phyloP scores from a whole-genome alignment of 2,888 invertebrate genomes.

The Hirtodrosophila duncani region DNA sequence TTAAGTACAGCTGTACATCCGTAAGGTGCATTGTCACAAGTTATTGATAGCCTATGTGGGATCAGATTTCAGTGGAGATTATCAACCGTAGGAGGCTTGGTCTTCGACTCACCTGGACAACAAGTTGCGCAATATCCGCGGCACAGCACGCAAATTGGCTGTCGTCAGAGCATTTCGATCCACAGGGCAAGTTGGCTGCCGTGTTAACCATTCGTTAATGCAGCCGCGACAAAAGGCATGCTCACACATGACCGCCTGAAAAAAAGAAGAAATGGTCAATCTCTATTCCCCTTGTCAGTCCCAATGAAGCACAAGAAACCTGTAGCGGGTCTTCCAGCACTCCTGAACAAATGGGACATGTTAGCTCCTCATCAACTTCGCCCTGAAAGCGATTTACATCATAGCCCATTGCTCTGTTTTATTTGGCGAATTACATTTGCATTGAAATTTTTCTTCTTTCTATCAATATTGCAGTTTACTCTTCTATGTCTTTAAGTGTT shows the following conservation, averaged over 20 bases:
- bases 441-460: no score
- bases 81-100: background rate
- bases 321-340: slow-evolving; percentile 97
- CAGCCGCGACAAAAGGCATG: slow-evolving; percentile 97
- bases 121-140: slow-evolving; percentile 94
- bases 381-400: slow-evolving; percentile 96
- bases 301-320: slow-evolving; percentile 80
- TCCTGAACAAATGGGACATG: slow-evolving; percentile 97
- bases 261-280: slow-evolving; percentile 73
- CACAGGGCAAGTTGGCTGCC: slow-evolving; percentile 96
- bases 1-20: slow-evolving; percentile 92
- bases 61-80: background rate
- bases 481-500: no score
- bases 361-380: slow-evolving; percentile 96
- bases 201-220: slow-evolving; percentile 96
- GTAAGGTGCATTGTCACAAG: slow-evolving; percentile 93
- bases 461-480: no score
- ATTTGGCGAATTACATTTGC: no score
- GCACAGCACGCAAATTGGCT: slow-evolving; percentile 93
- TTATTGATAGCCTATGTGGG: slow-evolving; percentile 85
- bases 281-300: slow-evolving; percentile 2
- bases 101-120: slow-evolving; percentile 83
- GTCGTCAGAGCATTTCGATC: slow-evolving; percentile 94
- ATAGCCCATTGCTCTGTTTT: slow-evolving; percentile 87
- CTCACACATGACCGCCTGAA: slow-evolving; percentile 92